phyloP scores from a whole-genome alignment of 2,888 invertebrate genomes.

The Gibbula magus region DNA sequence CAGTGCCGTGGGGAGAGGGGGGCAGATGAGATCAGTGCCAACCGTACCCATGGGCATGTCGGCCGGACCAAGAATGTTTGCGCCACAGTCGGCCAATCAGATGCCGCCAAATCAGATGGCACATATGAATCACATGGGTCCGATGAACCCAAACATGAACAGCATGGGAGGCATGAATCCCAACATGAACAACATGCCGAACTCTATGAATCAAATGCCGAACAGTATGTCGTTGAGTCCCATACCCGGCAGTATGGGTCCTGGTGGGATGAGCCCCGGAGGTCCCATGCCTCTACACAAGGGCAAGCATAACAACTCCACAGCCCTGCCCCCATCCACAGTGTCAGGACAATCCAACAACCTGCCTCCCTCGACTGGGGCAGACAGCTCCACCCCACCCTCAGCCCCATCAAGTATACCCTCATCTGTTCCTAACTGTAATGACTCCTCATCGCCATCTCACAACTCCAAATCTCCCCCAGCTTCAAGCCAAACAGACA shows the following conservation, averaged over 20 bases:
- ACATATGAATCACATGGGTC: constrained; percentile 60
- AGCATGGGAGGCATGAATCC: constrained; percentile 38
- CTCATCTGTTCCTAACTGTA: too few relatives aligned
- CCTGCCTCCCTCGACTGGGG: background rate
- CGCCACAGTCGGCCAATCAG: constrained; percentile 8
- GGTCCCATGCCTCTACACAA: background rate
- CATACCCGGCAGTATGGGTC: constrained; percentile 18
- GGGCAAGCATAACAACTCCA: background rate
- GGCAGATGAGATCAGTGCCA: constrained; percentile 11
- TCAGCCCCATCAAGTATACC: background rate
- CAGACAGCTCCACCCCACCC: background rate
- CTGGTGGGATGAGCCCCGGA: background rate
- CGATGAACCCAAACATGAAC: constrained; percentile 46
- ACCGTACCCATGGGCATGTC: constrained; percentile 1
- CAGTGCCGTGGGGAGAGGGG: constrained; percentile 47
- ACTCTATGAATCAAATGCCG: constrained; percentile 47
- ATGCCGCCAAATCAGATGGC: constrained; percentile 42
- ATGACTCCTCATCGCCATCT: background rate
- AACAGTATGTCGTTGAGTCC: constrained; percentile 31
- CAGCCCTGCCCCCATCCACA: constrained; percentile 22
- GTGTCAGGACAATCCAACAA: constrained; percentile 12
- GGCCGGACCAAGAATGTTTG: constrained; percentile 3
- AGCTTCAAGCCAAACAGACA: background rate
- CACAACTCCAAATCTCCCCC: background rate
- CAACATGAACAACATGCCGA: constrained; percentile 34